Evolutionary conservation across 2,113 vertebrate species (phyloP).

Genomic region (Rhadina sibilatrix): DNA sequence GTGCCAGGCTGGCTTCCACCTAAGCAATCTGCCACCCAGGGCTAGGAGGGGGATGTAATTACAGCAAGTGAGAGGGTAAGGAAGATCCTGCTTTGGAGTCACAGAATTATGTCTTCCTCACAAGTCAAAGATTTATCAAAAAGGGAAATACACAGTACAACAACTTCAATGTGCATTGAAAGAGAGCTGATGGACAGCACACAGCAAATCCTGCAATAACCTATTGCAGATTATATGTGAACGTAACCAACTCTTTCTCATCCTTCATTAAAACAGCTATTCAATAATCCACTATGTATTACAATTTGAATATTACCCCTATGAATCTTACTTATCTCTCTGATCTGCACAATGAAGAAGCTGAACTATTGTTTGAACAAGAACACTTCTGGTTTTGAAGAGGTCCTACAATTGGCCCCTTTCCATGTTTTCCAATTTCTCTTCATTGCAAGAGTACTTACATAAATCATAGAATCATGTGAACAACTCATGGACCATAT

Average conservation of each 20-base stretch:
- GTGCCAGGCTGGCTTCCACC: neutral
- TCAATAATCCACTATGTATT: neutral
- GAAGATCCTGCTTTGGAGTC: neutral
- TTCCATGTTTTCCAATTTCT: neutral
- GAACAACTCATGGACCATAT: neutral
- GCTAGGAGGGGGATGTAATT: neutral
- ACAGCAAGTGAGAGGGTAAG: neutral
- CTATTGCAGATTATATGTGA: neutral
- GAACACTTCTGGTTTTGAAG: neutral
- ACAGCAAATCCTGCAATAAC: neutral
- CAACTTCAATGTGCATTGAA: neutral
- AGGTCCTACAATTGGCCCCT: neutral
- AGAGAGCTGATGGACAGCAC: neutral
- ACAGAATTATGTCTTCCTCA: neutral
- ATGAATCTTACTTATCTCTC: neutral
- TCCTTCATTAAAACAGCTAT: neutral
- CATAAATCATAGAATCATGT: neutral
- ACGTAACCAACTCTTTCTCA: neutral
- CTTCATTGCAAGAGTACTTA: neutral
- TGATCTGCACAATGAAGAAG: neutral
- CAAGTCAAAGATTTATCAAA: neutral
- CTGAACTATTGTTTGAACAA: neutral
- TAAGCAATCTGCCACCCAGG: conserved; percentile 15
- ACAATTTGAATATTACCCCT: neutral
- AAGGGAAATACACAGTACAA: neutral